Conservation (phyloP, 30 jellyfish, hydroid and myxozoan genomes). For the Aurelia aurita region DNA sequence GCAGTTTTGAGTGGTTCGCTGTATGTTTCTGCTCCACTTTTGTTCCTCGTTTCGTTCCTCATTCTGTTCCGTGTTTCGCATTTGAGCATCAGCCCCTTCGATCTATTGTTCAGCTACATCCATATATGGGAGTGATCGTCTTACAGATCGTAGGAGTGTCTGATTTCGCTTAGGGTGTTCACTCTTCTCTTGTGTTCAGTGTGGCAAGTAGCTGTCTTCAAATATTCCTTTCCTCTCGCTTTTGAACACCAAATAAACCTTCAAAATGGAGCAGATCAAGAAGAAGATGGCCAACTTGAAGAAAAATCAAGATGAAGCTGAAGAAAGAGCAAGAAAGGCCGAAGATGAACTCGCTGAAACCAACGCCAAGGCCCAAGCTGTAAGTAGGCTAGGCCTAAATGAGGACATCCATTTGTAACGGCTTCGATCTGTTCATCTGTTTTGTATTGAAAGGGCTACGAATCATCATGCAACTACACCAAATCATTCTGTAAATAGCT, state of each 20-base stretch:
- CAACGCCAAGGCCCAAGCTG: constrained; percentile 89
- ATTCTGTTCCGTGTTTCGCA: neutral
- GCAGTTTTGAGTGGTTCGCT: no score
- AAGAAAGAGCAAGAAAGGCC: constrained; percentile 86
- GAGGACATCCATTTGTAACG: no score
- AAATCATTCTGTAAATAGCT: no score
- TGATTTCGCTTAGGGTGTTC: constrained; percentile 49
- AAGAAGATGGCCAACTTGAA: constrained; percentile 88
- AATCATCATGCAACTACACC: no score
- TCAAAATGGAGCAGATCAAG: constrained; percentile 88
- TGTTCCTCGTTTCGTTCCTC: constrained; percentile 19
- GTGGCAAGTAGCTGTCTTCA: neutral
- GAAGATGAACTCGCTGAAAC: constrained; percentile 90
- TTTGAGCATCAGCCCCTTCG: constrained; percentile 8
- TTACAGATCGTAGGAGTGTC: constrained; percentile 60
- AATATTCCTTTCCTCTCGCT: neutral
- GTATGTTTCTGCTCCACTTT: neutral
- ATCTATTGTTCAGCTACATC: constrained; percentile 37
- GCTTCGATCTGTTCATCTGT: constrained; percentile 9
- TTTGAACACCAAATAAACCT: neutral
- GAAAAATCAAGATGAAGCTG: constrained; percentile 90
- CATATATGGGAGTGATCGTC: constrained; percentile 52
- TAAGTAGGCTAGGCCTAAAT: constrained; percentile 22
- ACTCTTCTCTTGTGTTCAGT: constrained; percentile 9
- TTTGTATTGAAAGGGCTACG: neutral